These are phyloP conservation scores for Sorex maritimensis DNA, from an alignment of 2,797 vertebrate species.

Conservation along the genomic window DNA sequence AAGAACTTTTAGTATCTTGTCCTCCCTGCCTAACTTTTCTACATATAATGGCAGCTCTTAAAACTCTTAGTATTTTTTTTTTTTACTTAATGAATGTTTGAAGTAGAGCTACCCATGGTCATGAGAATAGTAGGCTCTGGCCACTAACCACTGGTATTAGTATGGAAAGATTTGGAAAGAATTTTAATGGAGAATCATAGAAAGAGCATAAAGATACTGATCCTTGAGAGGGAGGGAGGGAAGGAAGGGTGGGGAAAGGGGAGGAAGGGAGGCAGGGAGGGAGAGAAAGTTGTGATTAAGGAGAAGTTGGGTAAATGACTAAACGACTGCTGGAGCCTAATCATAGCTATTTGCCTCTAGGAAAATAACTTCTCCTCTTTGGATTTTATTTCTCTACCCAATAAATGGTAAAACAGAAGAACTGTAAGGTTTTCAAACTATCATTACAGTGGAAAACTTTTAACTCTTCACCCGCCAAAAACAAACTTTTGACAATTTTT, in stretches of 20 bases:
- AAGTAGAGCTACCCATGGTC: not conserved
- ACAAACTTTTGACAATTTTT: too few species aligned
- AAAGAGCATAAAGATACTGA: not conserved
- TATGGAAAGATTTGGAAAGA: not conserved
- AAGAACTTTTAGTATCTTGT: not conserved
- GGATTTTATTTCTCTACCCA: not conserved
- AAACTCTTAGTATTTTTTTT: not conserved
- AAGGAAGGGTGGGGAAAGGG: not conserved
- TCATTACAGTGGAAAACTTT: not conserved
- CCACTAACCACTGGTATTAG: not conserved
- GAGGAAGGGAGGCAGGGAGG: not conserved
- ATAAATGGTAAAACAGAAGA: not conserved
- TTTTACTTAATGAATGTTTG: not conserved
- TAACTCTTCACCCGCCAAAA: not conserved
- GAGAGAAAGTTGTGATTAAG: not conserved
- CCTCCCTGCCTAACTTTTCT: not conserved
- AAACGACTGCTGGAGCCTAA: not conserved
- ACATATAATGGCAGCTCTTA: not conserved
- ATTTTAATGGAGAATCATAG: not conserved
- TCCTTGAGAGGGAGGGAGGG: not conserved
- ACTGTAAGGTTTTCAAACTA: not conserved
- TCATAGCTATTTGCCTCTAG: not conserved
- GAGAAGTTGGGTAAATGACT: not conserved
- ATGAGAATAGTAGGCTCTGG: not conserved
- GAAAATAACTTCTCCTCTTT: constrained; percentile 3